Percentiles rank a stretch among this genome's conserved stretches.
These are phyloP conservation scores for Crotalus helleri DNA, from an alignment of 2,113 vertebrate species.

Conservation along the genomic window DNA sequence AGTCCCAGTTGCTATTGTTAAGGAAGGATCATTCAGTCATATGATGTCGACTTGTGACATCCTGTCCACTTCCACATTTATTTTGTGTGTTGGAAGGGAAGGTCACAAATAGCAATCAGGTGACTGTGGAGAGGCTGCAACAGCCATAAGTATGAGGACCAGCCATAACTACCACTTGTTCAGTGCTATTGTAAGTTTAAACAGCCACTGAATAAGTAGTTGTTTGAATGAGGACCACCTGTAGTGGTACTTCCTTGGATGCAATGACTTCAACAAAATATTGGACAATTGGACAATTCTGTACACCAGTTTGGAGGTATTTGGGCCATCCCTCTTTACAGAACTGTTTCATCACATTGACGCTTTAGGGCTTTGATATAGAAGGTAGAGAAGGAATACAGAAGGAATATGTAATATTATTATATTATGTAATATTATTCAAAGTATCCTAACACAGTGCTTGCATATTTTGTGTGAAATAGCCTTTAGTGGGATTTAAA, in stretches of 20 bases:
- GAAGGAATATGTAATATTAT: not conserved
- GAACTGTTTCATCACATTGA: not conserved
- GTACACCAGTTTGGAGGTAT: not conserved
- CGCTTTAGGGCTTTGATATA: not conserved
- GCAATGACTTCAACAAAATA: not conserved
- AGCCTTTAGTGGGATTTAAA: slow-evolving; percentile 1
- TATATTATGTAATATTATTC: slow-evolving; percentile 3
- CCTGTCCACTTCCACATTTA: not conserved
- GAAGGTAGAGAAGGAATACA: not conserved
- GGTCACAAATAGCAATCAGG: not conserved
- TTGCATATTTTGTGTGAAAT: not conserved
- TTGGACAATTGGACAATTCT: not conserved
- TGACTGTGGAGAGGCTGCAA: not conserved
- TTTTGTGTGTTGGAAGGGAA: not conserved
- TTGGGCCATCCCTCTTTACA: not conserved
- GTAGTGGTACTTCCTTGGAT: not conserved
- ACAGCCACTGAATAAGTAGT: not conserved
- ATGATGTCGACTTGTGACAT: not conserved
- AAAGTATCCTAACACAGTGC: not conserved
- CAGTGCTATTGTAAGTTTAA: not conserved
- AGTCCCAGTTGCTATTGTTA: not conserved
- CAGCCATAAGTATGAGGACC: not conserved
- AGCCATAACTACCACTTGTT: not conserved
- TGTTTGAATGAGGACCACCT: not conserved
- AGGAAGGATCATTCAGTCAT: not conserved